Evolutionary conservation across 2,888 invertebrate genomes (phyloP).

Genomic region (Atrina japonica): DNA sequence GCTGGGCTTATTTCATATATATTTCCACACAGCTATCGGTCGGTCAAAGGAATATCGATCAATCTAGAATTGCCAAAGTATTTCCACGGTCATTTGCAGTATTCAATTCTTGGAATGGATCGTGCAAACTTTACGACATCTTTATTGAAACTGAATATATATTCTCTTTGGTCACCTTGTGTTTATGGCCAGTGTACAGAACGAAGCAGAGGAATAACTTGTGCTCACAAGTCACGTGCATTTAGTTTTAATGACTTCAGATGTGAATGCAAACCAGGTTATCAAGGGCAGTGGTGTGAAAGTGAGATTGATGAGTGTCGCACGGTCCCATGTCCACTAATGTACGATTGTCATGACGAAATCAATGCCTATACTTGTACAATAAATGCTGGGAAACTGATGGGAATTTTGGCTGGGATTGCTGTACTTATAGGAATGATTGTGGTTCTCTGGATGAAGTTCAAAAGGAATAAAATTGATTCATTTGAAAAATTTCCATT

Average conservation of each 20-base stretch:
- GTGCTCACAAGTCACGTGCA: slow-evolving; percentile 11
- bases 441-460: neutral
- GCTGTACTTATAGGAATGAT: slow-evolving; percentile 10
- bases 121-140: neutral
- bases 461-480: too few relatives aligned
- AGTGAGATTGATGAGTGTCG: slow-evolving; percentile 23
- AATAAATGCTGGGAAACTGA: slow-evolving; percentile 6
- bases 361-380: slow-evolving; percentile 16
- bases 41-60: neutral
- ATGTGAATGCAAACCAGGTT: slow-evolving; percentile 26
- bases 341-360: slow-evolving; percentile 18
- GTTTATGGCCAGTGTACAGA: slow-evolving; percentile 18
- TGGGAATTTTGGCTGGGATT: slow-evolving; percentile 1
- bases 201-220: neutral
- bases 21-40: too few relatives aligned
- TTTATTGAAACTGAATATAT: slow-evolving; percentile 4
- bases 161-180: slow-evolving; percentile 17
- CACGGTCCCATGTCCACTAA: slow-evolving; percentile 4
- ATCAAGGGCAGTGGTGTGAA: slow-evolving; percentile 26
- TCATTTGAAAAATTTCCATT: too few relatives aligned
- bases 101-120: slow-evolving; percentile 20
- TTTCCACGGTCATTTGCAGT: slow-evolving; percentile 16
- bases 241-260: slow-evolving; percentile 18
- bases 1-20: too few relatives aligned
- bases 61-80: slow-evolving; percentile 1